Conservation (phyloP, 2,797 vertebrate species). For the Chromis chromis region DNA sequence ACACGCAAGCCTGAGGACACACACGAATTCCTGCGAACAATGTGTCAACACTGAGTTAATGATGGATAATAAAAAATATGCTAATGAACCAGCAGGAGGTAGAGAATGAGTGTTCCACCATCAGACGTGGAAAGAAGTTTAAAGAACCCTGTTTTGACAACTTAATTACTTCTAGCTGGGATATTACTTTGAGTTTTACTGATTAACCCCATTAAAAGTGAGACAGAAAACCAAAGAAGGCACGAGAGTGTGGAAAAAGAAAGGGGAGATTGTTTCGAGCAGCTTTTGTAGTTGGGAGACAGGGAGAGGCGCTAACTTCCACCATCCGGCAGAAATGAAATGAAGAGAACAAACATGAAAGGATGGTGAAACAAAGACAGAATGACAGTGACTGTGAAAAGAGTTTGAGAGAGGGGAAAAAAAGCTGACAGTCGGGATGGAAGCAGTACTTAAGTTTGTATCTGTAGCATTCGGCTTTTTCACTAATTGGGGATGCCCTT, state of each 20-base stretch:
- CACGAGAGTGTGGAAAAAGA: conserved; percentile 43
- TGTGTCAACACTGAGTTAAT: conserved; percentile 63
- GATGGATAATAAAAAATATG: conserved; percentile 78
- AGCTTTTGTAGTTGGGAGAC: conserved; percentile 69
- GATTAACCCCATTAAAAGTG: conserved; percentile 73
- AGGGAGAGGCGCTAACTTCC: conserved; percentile 50
- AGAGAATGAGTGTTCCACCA: conserved; percentile 47
- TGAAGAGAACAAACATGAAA: conserved; percentile 69
- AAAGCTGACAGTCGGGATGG: conserved; percentile 48
- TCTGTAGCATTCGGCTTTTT: conserved; percentile 52
- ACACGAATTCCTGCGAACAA: conserved; percentile 46
- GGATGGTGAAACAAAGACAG: conserved; percentile 62
- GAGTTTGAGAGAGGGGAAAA: conserved; percentile 29
- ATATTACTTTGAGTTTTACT: conserved; percentile 76
- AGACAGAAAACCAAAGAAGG: conserved; percentile 55
- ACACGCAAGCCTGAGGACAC: conserved; percentile 11
- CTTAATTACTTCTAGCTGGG: conserved; percentile 79
- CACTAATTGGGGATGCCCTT: conserved; percentile 57
- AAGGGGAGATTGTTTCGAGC: conserved; percentile 65
- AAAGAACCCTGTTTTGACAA: conserved; percentile 81
- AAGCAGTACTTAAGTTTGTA: conserved; percentile 50
- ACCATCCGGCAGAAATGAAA: conserved; percentile 60
- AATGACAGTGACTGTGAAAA: conserved; percentile 62
- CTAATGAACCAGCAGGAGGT: conserved; percentile 71
- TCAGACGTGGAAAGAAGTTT: conserved; percentile 61